Evolutionary conservation across 2,113 vertebrate genomes (phyloP).

Genomic region (Nothocercus julius): DNA sequence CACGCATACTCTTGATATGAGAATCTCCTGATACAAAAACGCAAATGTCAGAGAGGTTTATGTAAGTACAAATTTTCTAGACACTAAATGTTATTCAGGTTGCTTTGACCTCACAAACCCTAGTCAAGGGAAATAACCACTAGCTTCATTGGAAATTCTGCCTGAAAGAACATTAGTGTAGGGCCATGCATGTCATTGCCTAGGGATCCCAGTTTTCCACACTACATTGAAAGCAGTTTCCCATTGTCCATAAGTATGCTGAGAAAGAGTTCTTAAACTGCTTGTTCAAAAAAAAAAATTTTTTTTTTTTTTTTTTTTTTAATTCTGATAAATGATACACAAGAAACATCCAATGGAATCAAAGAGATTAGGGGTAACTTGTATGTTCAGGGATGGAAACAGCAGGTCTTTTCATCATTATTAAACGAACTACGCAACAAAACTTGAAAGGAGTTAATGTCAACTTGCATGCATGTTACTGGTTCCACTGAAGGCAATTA

Average conservation of each 20-base stretch:
- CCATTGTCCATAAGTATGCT: not conserved
- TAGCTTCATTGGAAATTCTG: not conserved
- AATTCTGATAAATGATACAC: not conserved
- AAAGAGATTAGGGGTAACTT: not conserved
- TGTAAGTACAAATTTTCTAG: not conserved
- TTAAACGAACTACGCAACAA: not conserved
- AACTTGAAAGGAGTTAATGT: not conserved
- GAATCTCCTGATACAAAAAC: not conserved
- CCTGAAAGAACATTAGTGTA: not conserved
- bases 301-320: not conserved
- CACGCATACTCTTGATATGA: not conserved
- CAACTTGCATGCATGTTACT: not conserved
- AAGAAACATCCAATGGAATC: not conserved
- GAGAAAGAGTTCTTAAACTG: not conserved
- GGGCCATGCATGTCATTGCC: not conserved
- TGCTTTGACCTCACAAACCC: not conserved
- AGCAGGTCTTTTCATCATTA: not conserved
- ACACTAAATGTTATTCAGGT: not conserved
- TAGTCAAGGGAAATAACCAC: not conserved
- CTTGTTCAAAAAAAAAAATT: not conserved
- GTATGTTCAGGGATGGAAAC: not conserved
- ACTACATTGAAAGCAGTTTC: not conserved
- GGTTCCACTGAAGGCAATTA: not conserved
- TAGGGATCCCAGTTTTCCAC: not conserved
- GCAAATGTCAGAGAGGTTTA: not conserved